A percentile compares a stretch with the other conserved stretches of the same genome.
Conservation (phyloP, 2,888 invertebrate species). For the Nymphalis urticae region DNA sequence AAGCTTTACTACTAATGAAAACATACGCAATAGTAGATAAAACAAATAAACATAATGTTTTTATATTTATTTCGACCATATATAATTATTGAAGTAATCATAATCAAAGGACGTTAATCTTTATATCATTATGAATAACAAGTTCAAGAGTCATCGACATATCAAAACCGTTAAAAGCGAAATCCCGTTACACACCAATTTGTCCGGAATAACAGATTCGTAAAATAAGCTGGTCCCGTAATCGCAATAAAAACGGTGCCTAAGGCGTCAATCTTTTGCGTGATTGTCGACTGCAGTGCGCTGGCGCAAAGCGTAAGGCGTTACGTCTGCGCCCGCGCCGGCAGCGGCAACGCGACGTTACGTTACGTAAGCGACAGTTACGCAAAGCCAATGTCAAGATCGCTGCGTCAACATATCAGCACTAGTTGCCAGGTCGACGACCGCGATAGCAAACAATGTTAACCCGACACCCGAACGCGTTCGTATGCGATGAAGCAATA, state of each 20-base stretch:
- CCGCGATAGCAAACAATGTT: constrained; percentile 61
- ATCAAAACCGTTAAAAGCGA: constrained; percentile 39
- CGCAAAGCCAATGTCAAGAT: constrained; percentile 75
- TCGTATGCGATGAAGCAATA: constrained; percentile 43
- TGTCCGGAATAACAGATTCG: constrained; percentile 40
- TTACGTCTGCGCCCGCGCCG: constrained; percentile 25
- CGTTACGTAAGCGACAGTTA: constrained; percentile 54
- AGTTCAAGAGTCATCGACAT: constrained; percentile 39
- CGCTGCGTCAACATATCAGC: constrained; percentile 52
- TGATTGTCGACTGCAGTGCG: constrained; percentile 10
- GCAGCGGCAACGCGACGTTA: constrained; percentile 29
- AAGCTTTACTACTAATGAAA: too few relatives aligned
- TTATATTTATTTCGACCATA: too few relatives aligned
- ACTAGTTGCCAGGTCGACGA: constrained; percentile 49
- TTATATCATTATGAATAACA: constrained; percentile 23
- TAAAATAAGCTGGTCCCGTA: constrained; percentile 46
- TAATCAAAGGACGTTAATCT: not conserved
- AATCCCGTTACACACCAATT: constrained; percentile 52
- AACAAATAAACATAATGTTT: too few relatives aligned
- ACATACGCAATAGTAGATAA: too few relatives aligned
- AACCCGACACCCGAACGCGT: constrained; percentile 44
- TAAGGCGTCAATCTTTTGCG: constrained; percentile 14
- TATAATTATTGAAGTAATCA: too few relatives aligned
- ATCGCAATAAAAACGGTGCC: constrained; percentile 45
- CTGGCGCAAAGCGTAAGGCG: constrained; percentile 1